Conservation (phyloP, 2,888 invertebrate genomes). For the Eupithecia vulgata region DNA sequence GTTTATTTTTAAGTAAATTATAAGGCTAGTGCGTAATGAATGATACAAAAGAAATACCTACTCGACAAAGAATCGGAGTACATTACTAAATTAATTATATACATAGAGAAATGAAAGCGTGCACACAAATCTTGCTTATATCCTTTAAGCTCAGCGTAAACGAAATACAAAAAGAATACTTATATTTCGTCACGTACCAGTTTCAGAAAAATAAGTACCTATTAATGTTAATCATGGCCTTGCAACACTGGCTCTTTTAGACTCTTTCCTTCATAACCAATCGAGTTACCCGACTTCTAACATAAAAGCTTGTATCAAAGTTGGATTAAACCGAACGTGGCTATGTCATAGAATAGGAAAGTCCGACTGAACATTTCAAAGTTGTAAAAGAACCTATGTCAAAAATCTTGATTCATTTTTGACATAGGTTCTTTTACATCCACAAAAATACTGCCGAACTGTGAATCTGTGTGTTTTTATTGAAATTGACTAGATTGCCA, state of each 20-base stretch:
- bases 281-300: slow-evolving; percentile 38
- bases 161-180: neutral
- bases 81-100: too few species aligned
- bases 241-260: slow-evolving; percentile 3
- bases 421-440: too few species aligned
- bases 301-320: slow-evolving; percentile 56
- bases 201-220: slow-evolving; percentile 9
- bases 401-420: too few species aligned
- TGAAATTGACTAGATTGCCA: too few species aligned
- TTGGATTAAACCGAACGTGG: slow-evolving; percentile 54
- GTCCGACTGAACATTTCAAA: neutral
- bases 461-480: too few species aligned
- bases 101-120: neutral
- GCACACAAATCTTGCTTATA: neutral
- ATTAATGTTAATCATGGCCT: slow-evolving; percentile 10
- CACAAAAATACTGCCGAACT: too few species aligned
- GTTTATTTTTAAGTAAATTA: too few species aligned
- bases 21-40: too few species aligned
- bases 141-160: neutral
- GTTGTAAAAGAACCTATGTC: neutral
- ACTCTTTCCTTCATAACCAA: slow-evolving; percentile 33
- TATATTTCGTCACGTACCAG: slow-evolving; percentile 6
- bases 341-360: neutral
- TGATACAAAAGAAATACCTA: too few species aligned
- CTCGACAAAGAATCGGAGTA: too few species aligned